Conservation (phyloP, 2,113 vertebrate species). For the Catagonus wagneri region DNA sequence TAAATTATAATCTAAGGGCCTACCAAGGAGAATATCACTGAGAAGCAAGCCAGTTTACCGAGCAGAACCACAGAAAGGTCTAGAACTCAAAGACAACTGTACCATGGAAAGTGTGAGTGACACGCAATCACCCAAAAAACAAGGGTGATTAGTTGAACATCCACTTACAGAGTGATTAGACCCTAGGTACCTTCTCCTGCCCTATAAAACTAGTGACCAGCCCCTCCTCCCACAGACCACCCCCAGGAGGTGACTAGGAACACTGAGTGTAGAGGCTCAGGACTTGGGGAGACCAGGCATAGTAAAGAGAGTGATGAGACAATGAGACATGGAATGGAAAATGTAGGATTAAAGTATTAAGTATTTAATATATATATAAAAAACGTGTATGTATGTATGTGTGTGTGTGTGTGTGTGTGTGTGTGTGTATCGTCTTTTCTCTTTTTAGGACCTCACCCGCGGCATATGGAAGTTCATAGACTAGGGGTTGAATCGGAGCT, state of each 20-base stretch:
- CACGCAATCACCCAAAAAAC: neutral
- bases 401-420: no score
- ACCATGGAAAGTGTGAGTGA: neutral
- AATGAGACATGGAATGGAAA: neutral
- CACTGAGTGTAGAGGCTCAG: neutral
- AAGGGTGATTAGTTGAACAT: neutral
- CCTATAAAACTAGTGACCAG: neutral
- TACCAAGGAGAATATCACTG: neutral
- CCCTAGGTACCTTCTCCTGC: neutral
- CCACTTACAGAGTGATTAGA: neutral
- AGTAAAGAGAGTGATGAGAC: neutral
- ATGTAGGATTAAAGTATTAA: neutral
- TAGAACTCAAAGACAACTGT: constrained; percentile 23
- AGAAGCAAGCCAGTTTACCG: neutral
- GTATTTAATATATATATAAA: no score
- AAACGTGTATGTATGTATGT: no score
- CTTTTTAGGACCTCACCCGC: no score
- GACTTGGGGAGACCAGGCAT: neutral
- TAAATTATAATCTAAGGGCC: neutral
- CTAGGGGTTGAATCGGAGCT: no score
- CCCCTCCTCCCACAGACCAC: neutral
- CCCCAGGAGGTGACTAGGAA: neutral
- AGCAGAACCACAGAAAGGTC: neutral
- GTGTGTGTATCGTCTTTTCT: no score
- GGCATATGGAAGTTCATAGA: no score